Percentiles rank a stretch among this genome's conserved stretches.
phyloP scores from a whole-genome alignment of 2,888 invertebrate genomes.

The Himalopsyche japonica region DNA sequence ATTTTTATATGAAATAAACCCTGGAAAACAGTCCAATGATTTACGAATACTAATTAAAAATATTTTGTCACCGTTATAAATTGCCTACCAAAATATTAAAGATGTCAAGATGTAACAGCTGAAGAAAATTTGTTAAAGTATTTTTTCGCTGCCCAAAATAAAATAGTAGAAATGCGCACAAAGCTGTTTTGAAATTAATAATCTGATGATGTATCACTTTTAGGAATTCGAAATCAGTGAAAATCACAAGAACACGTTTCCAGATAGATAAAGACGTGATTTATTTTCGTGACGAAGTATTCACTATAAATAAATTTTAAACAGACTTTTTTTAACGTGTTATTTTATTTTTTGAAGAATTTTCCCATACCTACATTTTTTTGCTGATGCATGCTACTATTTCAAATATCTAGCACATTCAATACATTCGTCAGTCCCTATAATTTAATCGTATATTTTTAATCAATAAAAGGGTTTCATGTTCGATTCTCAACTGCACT shows the following conservation, averaged over 20 bases:
- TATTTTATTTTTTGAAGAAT: background rate
- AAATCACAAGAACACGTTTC: background rate
- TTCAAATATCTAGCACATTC: too few relatives aligned
- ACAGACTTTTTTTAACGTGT: background rate
- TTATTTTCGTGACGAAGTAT: background rate
- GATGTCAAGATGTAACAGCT: background rate
- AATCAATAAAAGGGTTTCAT: too few relatives aligned
- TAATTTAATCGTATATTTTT: too few relatives aligned
- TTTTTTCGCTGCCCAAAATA: background rate
- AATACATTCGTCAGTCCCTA: too few relatives aligned
- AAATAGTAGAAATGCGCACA: background rate
- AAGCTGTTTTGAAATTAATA: background rate
- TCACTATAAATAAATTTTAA: background rate
- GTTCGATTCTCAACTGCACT: too few relatives aligned
- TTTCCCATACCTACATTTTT: background rate
- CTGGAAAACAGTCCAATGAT: background rate
- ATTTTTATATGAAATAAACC: background rate
- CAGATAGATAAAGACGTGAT: background rate
- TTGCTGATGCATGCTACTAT: background rate
- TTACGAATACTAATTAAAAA: background rate
- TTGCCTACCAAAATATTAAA: too few relatives aligned
- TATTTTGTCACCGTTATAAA: background rate
- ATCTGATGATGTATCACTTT: background rate
- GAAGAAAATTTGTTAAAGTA: background rate
- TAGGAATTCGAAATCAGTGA: background rate